phyloP scores from a whole-genome alignment of 2,888 invertebrate species.

The Hirtodrosophila trivittata region DNA sequence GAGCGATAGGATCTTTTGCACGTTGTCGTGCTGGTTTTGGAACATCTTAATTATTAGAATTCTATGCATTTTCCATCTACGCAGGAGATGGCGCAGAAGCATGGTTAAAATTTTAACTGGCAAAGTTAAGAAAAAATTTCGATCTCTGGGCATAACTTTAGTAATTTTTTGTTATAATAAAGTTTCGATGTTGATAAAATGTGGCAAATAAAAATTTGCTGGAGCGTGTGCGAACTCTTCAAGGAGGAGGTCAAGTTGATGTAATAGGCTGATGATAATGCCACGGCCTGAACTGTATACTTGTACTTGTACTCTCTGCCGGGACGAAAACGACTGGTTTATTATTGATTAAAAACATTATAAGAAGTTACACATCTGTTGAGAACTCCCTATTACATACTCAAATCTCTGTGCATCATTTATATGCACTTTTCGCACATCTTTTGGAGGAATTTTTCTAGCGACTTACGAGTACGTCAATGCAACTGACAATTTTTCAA shows the following conservation, averaged over 20 bases:
- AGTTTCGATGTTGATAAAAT: conserved; percentile 76
- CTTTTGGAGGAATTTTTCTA: conserved; percentile 20
- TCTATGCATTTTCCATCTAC: conserved; percentile 67
- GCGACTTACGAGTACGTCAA: conserved; percentile 42
- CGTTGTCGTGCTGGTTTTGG: conserved; percentile 45
- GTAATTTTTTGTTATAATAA: conserved; percentile 74
- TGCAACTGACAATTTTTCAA: conserved; percentile 78
- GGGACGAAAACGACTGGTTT: no score
- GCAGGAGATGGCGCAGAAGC: neutral
- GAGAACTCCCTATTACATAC: conserved; percentile 12
- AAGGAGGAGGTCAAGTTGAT: conserved; percentile 28
- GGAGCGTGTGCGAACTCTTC: conserved; percentile 42
- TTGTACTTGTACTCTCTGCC: no score
- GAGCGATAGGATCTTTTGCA: conserved; percentile 67
- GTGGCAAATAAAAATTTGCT: conserved; percentile 70
- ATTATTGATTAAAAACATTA: conserved; percentile 25
- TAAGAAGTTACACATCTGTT: conserved; percentile 22
- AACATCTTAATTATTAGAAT: conserved; percentile 74
- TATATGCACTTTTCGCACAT: conserved; percentile 45
- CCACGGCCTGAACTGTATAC: conserved; percentile 11
- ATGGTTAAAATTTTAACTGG: neutral
- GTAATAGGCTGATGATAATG: conserved; percentile 44
- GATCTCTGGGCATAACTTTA: conserved; percentile 73
- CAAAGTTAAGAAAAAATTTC: conserved; percentile 39
- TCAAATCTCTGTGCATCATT: conserved; percentile 17